Conservation (phyloP, 1,140 invertebrate genomes). For the Cardiocondyla obscurior region DNA sequence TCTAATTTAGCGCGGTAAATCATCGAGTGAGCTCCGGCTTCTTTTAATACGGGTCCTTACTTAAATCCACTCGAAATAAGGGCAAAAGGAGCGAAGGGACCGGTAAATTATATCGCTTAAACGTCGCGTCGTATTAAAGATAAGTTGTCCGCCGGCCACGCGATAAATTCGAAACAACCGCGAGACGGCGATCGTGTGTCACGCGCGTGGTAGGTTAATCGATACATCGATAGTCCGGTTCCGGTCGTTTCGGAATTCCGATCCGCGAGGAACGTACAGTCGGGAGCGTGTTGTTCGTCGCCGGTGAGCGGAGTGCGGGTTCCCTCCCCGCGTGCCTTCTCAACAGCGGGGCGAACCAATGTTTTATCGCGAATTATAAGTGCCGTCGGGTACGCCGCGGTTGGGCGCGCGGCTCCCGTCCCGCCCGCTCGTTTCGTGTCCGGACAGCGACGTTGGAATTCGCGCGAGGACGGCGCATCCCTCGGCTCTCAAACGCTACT, state of each 20-base stretch:
- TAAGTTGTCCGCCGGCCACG: not conserved
- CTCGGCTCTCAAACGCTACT: conserved; percentile 63
- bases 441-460: conserved; percentile 50
- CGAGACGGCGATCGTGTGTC: conserved; percentile 2
- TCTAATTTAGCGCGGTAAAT: not conserved
- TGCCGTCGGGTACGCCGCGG: conserved; percentile 25
- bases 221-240: not conserved
- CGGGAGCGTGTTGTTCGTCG: conserved; percentile 70
- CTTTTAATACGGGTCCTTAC: not conserved
- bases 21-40: not conserved
- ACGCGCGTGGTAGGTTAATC: conserved; percentile 14
- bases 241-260: conserved; percentile 39
- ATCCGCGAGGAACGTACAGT: not conserved
- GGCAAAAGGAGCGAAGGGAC: not conserved
- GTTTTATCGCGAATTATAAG: conserved; percentile 79
- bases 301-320: conserved; percentile 63
- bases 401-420: not conserved
- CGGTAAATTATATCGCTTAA: not conserved
- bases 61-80: not conserved
- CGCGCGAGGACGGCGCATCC: conserved; percentile 19
- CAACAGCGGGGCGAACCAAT: conserved; percentile 74
- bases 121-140: not conserved
- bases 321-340: not conserved
- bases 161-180: conserved; percentile 23
- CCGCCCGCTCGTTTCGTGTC: not conserved